Conservation (phyloP, 2,797 vertebrate species). For the Onychomys arenicola region DNA sequence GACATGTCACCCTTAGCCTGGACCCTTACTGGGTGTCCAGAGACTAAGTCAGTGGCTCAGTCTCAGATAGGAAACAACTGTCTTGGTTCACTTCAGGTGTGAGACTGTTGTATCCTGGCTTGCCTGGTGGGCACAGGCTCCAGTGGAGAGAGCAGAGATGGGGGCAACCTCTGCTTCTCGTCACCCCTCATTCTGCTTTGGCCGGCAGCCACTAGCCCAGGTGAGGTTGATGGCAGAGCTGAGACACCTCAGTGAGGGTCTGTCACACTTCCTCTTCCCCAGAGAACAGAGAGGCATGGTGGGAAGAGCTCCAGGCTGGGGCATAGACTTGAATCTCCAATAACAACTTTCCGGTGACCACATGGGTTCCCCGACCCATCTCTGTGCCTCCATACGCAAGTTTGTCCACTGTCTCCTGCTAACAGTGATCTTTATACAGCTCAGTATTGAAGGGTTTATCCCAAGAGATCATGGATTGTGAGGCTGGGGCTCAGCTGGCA, state of each 20-base stretch:
- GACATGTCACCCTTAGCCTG: background rate
- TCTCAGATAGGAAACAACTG: background rate
- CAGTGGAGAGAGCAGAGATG: background rate
- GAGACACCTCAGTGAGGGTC: background rate
- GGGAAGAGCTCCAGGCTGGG: background rate
- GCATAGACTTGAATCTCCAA: background rate
- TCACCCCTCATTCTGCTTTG: background rate
- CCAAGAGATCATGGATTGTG: background rate
- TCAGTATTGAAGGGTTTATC: background rate
- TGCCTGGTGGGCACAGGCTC: background rate
- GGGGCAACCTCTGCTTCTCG: background rate
- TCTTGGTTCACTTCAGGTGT: background rate
- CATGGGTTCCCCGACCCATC: background rate
- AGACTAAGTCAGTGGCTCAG: background rate
- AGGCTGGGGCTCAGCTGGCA: background rate
- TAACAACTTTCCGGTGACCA: background rate
- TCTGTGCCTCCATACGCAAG: background rate
- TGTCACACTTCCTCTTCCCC: background rate
- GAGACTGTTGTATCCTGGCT: background rate
- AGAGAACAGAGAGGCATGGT: background rate
- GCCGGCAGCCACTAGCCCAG: background rate
- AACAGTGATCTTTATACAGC: background rate
- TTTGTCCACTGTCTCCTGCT: background rate
- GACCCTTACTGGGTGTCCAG: background rate
- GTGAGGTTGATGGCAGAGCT: background rate